Percentiles rank a stretch among this genome's conserved stretches.
phyloP scores from a whole-genome alignment of 1,140 invertebrate species.

The silkworm (Bombyx mori) region DNA sequence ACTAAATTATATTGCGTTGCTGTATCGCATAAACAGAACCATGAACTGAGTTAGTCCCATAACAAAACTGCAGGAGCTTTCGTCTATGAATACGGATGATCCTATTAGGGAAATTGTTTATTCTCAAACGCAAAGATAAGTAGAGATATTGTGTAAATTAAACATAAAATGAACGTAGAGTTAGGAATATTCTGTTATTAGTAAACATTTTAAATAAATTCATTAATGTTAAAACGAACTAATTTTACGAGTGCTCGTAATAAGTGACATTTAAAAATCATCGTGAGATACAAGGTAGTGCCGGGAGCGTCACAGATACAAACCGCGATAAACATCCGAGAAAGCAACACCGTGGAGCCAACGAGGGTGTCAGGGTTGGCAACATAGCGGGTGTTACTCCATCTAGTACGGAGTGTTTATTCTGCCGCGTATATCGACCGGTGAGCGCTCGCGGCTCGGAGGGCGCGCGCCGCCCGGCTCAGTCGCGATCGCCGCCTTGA shows the following conservation, averaged over 20 bases:
- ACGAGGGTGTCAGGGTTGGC: conserved; percentile 24
- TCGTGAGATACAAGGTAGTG: not conserved
- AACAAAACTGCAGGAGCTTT: conserved; percentile 47
- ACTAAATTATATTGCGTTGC: conserved; percentile 11
- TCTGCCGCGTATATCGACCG: conserved; percentile 67
- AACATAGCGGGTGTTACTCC: conserved; percentile 40
- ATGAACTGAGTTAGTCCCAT: conserved; percentile 35
- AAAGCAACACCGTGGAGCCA: conserved; percentile 30
- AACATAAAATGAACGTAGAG: conserved; percentile 11
- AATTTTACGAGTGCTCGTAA: not conserved
- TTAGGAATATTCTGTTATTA: not conserved
- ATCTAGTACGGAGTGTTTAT: conserved; percentile 63
- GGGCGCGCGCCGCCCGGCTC: conserved; percentile 51
- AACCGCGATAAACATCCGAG: conserved; percentile 36
- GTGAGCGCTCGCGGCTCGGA: conserved; percentile 15
- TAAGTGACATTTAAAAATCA: not conserved
- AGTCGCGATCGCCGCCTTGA: conserved; percentile 37
- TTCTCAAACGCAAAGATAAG: conserved; percentile 56
- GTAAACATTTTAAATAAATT: conserved; percentile 2
- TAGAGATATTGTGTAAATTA: conserved; percentile 50
- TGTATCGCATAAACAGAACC: conserved; percentile 33
- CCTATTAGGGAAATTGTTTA: conserved; percentile 57
- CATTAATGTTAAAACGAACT: not conserved
- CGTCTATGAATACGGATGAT: conserved; percentile 52
- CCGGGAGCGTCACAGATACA: conserved; percentile 29